Percentiles rank a stretch among this genome's conserved stretches.
These are phyloP conservation scores for Cyanoramphus novaezelandiae DNA, from an alignment of 2,113 vertebrate species.

Conservation along the genomic window DNA sequence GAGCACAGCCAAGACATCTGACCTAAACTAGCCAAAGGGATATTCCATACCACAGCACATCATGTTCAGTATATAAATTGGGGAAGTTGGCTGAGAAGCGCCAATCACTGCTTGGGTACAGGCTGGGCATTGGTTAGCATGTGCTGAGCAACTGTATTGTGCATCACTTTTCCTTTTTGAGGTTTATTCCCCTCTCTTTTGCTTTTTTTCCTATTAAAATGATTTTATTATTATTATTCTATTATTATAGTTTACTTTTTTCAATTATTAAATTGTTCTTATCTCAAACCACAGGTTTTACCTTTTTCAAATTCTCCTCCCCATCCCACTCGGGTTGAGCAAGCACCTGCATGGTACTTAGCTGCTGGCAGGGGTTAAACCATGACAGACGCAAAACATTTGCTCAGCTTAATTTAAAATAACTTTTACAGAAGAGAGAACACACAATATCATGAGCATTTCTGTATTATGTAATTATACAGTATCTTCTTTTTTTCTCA, in stretches of 20 bases:
- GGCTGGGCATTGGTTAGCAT: not conserved
- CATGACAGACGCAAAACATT: not conserved
- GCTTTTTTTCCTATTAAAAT: not conserved
- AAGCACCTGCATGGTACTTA: not conserved
- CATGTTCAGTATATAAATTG: not conserved
- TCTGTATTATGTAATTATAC: not conserved
- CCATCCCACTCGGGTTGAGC: not conserved
- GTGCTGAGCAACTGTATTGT: not conserved
- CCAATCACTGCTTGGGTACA: not conserved
- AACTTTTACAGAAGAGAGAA: not conserved
- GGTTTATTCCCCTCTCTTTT: not conserved
- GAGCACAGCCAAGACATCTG: not conserved
- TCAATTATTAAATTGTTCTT: not conserved
- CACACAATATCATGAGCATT: not conserved
- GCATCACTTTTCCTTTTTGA: not conserved
- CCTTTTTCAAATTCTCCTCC: not conserved
- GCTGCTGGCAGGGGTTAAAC: not conserved
- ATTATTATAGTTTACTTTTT: not conserved
- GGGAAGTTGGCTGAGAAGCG: not conserved
- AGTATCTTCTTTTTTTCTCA: not conserved
- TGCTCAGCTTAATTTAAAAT: not conserved
- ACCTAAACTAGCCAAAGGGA: not conserved
- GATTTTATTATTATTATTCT: not conserved
- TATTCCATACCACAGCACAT: not conserved
- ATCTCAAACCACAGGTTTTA: not conserved